These are phyloP conservation scores for Muraenolepis orangiensis DNA, from an alignment of 2,797 vertebrate species.

Conservation along the genomic window DNA sequence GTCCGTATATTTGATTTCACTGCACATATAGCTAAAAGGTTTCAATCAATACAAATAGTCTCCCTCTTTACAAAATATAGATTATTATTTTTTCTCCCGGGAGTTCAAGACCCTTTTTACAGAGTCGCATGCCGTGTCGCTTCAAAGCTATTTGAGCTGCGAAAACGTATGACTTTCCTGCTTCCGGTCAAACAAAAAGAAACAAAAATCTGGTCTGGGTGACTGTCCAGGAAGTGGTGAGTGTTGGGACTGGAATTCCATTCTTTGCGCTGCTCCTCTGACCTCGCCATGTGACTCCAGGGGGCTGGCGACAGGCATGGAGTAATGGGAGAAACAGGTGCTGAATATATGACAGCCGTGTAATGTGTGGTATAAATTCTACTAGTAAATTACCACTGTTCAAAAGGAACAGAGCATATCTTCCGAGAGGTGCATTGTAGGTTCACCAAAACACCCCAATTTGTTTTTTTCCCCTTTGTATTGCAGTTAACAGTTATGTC, in stretches of 20 bases:
- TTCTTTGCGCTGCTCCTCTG: slow-evolving; percentile 41
- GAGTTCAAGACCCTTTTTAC: neutral
- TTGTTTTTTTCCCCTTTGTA: neutral
- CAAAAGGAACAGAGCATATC: neutral
- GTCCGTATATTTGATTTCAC: neutral
- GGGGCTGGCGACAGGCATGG: slow-evolving; percentile 22
- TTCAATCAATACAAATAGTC: neutral
- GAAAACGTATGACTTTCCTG: slow-evolving; percentile 42
- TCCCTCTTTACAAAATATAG: neutral
- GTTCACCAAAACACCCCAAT: neutral
- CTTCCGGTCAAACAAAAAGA: slow-evolving; percentile 48
- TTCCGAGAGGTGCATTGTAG: neutral
- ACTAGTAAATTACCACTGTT: no score
- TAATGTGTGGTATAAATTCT: slow-evolving; percentile 12
- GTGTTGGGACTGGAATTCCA: slow-evolving; percentile 49
- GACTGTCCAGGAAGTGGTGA: slow-evolving; percentile 55
- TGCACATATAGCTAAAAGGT: neutral
- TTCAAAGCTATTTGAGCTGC: slow-evolving; percentile 27
- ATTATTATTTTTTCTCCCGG: neutral
- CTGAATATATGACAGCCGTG: neutral
- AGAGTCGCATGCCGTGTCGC: slow-evolving; percentile 23
- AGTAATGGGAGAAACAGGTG: slow-evolving; percentile 45
- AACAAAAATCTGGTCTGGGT: slow-evolving; percentile 53
- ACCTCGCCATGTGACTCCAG: slow-evolving; percentile 40
- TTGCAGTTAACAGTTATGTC: neutral